These are phyloP conservation scores for Elephantulus edwardii DNA, from an alignment of 2,113 vertebrate species.

Conservation along the genomic window DNA sequence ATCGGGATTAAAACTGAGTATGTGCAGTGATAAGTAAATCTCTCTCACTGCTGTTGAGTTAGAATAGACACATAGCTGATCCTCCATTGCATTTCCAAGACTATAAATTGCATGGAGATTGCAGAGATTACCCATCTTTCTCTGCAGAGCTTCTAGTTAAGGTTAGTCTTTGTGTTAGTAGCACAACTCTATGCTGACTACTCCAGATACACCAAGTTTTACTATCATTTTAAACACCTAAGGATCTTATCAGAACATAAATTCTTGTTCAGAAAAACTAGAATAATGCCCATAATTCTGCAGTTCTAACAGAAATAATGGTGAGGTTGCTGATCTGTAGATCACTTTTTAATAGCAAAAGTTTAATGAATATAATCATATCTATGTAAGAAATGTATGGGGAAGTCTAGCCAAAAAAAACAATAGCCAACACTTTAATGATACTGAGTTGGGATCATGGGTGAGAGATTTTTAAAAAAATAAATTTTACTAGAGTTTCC, in stretches of 20 bases:
- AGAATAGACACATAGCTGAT: too few species aligned
- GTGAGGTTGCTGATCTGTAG: background rate
- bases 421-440: background rate
- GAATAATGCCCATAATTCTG: background rate
- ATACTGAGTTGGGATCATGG: background rate
- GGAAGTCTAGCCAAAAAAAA: background rate
- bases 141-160: too few species aligned
- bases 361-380: background rate
- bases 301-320: background rate
- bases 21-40: too few species aligned
- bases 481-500: background rate
- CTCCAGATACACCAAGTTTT: background rate
- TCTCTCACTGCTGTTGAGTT: too few species aligned
- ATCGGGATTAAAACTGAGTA: background rate
- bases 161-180: too few species aligned
- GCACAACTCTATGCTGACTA: too few species aligned
- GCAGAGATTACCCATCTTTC: too few species aligned
- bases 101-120: too few species aligned
- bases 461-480: background rate
- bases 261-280: background rate
- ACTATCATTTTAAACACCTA: background rate
- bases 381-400: background rate
- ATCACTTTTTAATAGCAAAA: background rate
- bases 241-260: background rate
- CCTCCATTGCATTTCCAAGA: too few species aligned